Evolutionary conservation across 2,113 vertebrate species (phyloP), one percentile per base, ranked within the genome.

Genomic region (Microtus richardsoni): DNA sequence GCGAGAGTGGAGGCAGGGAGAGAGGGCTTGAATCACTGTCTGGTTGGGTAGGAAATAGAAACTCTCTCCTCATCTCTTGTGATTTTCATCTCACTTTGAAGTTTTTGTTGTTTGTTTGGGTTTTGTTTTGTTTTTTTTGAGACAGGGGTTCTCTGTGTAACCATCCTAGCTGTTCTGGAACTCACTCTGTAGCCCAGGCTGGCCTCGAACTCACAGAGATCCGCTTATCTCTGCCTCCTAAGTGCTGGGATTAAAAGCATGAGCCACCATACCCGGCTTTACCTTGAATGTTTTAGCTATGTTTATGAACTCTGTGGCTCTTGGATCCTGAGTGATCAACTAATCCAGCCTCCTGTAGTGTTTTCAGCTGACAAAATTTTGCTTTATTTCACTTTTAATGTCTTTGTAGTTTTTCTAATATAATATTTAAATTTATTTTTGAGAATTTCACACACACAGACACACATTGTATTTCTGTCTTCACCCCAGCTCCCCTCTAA

Each of bases 81-180:
- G 79, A 77, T 88, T 94, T 91, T 75, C 90, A 79, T 91, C 85
- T 68, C 19, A 70, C 26, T 21, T 73, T 85, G 66, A 95, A 49
- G 89, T 73, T 73, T 74, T 75, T 47, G 13, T 70, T 71, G 33
- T 71, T 19, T 70, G 33, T 68, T 70, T 71, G 16, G 30, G 12
- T 66, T 66, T 66, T 66, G 10, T 66, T 70, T 70, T 70, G 33
- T 70, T 70, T 70, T 70, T 68, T 71, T 71, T 19, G 8, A 71
- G 70, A 71, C 7, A n/a, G 36, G 36, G 70, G 8, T n/a, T n/a
- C 70, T 71, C 7, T 39, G 36, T 71, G 36, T n/a, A 21, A 39
- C 7, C 9, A 1, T 71, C 17, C 36, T 71, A 3, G 36, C 36
- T 71, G 36, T 71, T 21, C 36, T 71, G 70, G 36, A 71, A n/a